Conservation (phyloP, 2,113 vertebrate genomes). For the Scytalopus superciliaris region DNA sequence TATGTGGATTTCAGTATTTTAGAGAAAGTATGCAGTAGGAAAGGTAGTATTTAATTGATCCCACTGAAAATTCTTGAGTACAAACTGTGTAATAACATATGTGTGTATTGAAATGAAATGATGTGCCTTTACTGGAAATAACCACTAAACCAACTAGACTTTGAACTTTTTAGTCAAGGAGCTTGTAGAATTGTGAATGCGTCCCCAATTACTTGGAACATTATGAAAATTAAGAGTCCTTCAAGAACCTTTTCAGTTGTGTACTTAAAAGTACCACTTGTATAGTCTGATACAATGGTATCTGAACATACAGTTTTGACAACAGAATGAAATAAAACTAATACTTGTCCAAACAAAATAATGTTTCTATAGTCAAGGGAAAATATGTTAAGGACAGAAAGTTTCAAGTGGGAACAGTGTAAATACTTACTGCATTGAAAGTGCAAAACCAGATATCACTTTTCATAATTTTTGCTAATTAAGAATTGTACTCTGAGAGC, state of each 20-base stretch:
- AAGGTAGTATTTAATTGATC: neutral
- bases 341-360: neutral
- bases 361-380: neutral
- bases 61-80: conserved; percentile 2
- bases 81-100: neutral
- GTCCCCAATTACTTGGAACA: neutral
- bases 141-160: neutral
- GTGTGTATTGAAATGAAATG: conserved; percentile 8
- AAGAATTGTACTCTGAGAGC: conserved; percentile 10
- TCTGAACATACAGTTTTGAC: neutral
- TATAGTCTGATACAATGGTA: neutral
- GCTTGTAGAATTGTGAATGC: neutral
- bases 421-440: conserved; percentile 11
- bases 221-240: neutral
- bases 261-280: neutral
- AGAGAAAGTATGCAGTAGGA: neutral
- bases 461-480: neutral
- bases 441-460: neutral
- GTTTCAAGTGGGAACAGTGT: neutral
- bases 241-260: neutral
- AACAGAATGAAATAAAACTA: neutral
- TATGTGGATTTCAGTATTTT: neutral
- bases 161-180: neutral
- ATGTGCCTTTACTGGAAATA: conserved; percentile 2
- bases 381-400: neutral